phyloP scores from a whole-genome alignment of 2,797 vertebrate species.

The Rhincodon typus region DNA sequence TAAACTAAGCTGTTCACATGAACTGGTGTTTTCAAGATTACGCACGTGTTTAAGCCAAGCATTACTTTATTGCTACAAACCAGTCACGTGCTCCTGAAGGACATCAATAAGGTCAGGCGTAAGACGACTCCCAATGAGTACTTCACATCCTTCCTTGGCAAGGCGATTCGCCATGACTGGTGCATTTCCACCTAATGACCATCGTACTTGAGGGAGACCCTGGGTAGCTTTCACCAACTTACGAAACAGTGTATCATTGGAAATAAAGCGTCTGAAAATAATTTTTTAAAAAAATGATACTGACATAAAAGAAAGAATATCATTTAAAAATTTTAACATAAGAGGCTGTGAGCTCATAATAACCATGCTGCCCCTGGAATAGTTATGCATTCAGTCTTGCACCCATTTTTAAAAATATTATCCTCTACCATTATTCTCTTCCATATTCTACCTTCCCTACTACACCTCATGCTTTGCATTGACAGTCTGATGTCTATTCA shows the following conservation, averaged over 20 bases:
- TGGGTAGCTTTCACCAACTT: conserved; percentile 68
- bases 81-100: conserved; percentile 64
- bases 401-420: neutral
- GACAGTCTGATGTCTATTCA: neutral
- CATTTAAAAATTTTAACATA: neutral
- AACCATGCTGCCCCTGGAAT: neutral
- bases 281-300: neutral
- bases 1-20: neutral
- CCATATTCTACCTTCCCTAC: neutral
- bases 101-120: conserved; percentile 66
- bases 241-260: conserved; percentile 67
- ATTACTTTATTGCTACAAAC: conserved; percentile 47
- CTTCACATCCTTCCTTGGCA: conserved; percentile 69
- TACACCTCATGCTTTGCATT: neutral
- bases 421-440: no score
- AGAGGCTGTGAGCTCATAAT: neutral
- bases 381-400: neutral
- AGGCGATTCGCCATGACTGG: conserved; percentile 73
- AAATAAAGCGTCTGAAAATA: conserved; percentile 61
- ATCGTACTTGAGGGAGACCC: conserved; percentile 68
- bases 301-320: neutral
- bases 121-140: conserved; percentile 70
- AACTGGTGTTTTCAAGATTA: neutral
- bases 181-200: conserved; percentile 72
- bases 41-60: neutral